phyloP scores from a whole-genome alignment of 2,113 vertebrate species.

The Upupa epops region DNA sequence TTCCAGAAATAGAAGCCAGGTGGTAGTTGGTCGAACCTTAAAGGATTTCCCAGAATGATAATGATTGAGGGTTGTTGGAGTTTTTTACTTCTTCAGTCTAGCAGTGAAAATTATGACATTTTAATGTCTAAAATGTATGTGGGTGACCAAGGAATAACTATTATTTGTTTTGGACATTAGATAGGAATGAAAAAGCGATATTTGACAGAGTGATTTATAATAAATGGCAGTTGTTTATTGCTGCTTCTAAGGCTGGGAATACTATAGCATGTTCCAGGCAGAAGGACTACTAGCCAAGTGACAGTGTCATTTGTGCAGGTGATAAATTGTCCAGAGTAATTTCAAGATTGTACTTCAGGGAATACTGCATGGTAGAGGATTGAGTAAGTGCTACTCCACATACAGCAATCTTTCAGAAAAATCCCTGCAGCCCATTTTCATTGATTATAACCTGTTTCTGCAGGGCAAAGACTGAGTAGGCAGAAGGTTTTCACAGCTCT shows the following conservation, averaged over 20 bases:
- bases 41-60: not conserved
- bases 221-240: not conserved
- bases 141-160: not conserved
- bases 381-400: not conserved
- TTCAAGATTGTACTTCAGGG: slow-evolving; percentile 4
- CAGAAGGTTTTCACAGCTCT: not conserved
- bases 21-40: not conserved
- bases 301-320: not conserved
- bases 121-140: not conserved
- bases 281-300: not conserved
- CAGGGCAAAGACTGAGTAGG: not conserved
- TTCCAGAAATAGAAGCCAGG: slow-evolving; percentile 33
- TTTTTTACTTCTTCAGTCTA: not conserved
- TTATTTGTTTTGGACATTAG: not conserved
- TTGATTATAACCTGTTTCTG: not conserved
- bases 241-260: not conserved
- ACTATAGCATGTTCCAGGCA: not conserved
- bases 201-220: not conserved
- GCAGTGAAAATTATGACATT: not conserved
- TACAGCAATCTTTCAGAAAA: not conserved
- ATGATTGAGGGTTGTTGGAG: not conserved
- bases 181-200: not conserved
- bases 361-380: not conserved
- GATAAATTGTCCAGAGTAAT: slow-evolving; percentile 31
- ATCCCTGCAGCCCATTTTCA: not conserved